These are phyloP conservation scores for Paedocypris micromegethes DNA, from an alignment of 2,797 vertebrate genomes.

Conservation along the genomic window DNA sequence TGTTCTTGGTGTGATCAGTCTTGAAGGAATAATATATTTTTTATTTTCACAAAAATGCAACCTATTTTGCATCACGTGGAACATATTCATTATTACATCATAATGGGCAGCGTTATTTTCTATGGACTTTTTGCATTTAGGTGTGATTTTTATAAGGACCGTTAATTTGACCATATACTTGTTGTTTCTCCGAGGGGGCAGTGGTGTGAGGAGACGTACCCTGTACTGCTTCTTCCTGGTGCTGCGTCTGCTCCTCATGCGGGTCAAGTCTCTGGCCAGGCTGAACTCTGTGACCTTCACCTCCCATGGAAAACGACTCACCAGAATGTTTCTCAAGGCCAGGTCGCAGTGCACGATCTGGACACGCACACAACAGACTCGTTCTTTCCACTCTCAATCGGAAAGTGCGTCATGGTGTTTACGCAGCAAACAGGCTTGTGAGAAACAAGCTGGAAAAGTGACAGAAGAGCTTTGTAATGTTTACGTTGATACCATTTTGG, in stretches of 20 bases:
- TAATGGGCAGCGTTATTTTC: no score
- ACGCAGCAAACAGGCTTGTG: background rate
- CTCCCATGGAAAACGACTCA: slow-evolving; percentile 68
- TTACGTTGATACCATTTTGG: slow-evolving; percentile 62
- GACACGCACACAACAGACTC: slow-evolving; percentile 6
- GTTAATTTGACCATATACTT: no score
- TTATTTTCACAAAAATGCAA: no score
- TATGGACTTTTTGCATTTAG: no score
- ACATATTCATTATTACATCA: no score
- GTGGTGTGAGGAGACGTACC: slow-evolving; percentile 41
- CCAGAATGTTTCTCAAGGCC: slow-evolving; percentile 70
- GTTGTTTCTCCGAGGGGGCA: background rate
- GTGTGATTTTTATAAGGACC: no score
- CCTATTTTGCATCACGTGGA: no score
- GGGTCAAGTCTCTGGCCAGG: slow-evolving; percentile 60
- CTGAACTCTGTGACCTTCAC: slow-evolving; percentile 69
- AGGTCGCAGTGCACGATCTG: slow-evolving; percentile 72
- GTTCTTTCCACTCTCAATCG: background rate
- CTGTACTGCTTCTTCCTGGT: slow-evolving; percentile 54
- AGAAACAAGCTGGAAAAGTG: background rate
- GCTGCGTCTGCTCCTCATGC: slow-evolving; percentile 58
- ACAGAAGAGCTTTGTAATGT: background rate
- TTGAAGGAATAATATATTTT: no score
- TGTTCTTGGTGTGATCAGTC: no score
- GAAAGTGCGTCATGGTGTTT: background rate